Percentiles rank a stretch among this genome's conserved stretches.
Evolutionary conservation across 1,140 invertebrate species (phyloP).

Genomic region (Lepidurus couesii): DNA sequence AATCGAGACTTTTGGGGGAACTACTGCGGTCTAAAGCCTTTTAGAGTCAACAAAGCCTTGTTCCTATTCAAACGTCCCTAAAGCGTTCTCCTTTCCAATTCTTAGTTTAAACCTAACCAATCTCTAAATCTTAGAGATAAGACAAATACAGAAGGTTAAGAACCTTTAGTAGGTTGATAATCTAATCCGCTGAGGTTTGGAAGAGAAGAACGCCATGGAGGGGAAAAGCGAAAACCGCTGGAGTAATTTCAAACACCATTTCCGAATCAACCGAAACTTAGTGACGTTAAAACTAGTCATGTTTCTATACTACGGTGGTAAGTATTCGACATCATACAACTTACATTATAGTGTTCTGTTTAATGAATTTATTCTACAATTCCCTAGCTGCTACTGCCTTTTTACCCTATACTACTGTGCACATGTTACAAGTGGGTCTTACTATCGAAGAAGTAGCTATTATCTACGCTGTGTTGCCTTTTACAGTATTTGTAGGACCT

Average conservation of each 20-base stretch:
- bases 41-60: too few relatives aligned
- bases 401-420: conserved; percentile 74
- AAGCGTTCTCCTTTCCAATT: background rate
- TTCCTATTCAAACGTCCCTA: too few relatives aligned
- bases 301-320: conserved; percentile 72
- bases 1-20: background rate
- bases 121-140: too few relatives aligned
- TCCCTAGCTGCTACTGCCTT: conserved; percentile 63
- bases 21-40: background rate
- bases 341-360: conserved; percentile 32
- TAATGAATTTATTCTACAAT: conserved; percentile 41
- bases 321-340: conserved; percentile 35
- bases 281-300: conserved; percentile 63
- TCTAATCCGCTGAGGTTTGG: too few relatives aligned
- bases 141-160: too few relatives aligned
- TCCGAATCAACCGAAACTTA: conserved; percentile 38
- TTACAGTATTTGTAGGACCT: conserved; percentile 71
- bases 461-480: conserved; percentile 72
- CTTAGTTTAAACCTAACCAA: background rate
- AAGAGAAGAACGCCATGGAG: background rate
- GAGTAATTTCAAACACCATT: conserved; percentile 23
- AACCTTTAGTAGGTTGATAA: too few relatives aligned
- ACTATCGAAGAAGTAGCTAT: conserved; percentile 75
- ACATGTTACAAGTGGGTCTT: conserved; percentile 79
- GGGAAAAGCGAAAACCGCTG: background rate